phyloP scores from a whole-genome alignment of 2,113 vertebrate genomes.

The Scophthalmus maximus region DNA sequence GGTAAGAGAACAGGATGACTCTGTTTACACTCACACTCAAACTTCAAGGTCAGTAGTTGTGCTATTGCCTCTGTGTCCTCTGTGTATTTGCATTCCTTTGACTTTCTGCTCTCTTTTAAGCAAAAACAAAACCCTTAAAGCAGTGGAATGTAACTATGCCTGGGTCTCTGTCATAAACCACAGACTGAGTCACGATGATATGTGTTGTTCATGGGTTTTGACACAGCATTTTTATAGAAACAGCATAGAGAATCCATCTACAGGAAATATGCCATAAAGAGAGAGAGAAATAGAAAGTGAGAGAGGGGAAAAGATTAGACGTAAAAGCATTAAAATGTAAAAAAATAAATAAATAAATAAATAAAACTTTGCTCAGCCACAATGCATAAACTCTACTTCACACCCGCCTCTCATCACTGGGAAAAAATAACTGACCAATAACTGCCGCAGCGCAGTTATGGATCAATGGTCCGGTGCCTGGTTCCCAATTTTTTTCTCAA shows the following conservation, averaged over 20 bases:
- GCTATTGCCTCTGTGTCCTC: not conserved
- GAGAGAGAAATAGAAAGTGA: not conserved
- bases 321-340: not conserved
- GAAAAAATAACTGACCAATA: too few species aligned
- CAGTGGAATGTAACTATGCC: not conserved
- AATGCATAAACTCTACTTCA: too few species aligned
- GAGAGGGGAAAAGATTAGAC: not conserved
- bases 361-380: too few species aligned
- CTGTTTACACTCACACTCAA: not conserved
- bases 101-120: slow-evolving; percentile 2
- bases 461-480: slow-evolving; percentile 5
- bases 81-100: slow-evolving; percentile 11
- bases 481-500: not conserved
- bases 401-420: not conserved
- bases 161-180: not conserved
- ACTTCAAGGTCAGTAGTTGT: not conserved
- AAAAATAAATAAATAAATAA: not conserved
- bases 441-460: not conserved
- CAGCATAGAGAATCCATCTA: not conserved
- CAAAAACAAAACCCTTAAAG: not conserved
- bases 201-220: not conserved
- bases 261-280: not conserved
- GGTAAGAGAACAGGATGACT: not conserved
- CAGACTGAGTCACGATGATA: not conserved
- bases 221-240: not conserved